A percentile compares a stretch with the other conserved stretches of the same genome.
Evolutionary conservation across 2,888 invertebrate genomes (phyloP).

Genomic region (Disparrhopalites patrizii): DNA sequence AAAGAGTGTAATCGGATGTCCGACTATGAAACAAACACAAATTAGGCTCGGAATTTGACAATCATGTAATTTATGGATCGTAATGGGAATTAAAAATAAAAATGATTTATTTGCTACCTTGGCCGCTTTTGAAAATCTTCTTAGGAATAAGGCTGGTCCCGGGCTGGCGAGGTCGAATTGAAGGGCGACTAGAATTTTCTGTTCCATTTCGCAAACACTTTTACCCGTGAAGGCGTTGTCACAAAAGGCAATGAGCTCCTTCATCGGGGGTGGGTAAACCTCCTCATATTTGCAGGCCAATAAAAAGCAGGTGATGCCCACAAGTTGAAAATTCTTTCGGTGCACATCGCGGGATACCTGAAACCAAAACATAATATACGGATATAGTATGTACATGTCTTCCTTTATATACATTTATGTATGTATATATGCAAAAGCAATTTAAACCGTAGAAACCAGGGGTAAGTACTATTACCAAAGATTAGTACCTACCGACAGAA

Average conservation of each 20-base stretch:
- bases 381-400: no score
- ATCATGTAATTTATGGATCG: neutral
- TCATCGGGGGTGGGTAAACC: constrained; percentile 78
- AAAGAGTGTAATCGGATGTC: constrained; percentile 66
- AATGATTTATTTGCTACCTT: constrained; percentile 14
- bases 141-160: constrained; percentile 79
- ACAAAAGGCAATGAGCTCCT: constrained; percentile 86
- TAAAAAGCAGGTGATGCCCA: constrained; percentile 83
- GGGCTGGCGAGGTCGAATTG: constrained; percentile 81
- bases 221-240: constrained; percentile 76
- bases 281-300: constrained; percentile 95
- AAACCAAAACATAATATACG: no score
- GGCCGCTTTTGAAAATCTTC: constrained; percentile 66
- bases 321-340: constrained; percentile 73
- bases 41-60: no score
- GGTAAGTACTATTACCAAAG: no score
- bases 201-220: constrained; percentile 80
- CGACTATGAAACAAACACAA: no score
- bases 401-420: no score
- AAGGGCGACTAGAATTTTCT: constrained; percentile 68
- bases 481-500: constrained; percentile 69
- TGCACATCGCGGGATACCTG: constrained; percentile 62
- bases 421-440: no score
- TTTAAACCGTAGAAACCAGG: no score
- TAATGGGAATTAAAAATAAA: neutral